Percentiles rank a stretch among this genome's conserved stretches.
Evolutionary conservation across 2,797 vertebrate species (phyloP).

Genomic region (Diplodus sargus): DNA sequence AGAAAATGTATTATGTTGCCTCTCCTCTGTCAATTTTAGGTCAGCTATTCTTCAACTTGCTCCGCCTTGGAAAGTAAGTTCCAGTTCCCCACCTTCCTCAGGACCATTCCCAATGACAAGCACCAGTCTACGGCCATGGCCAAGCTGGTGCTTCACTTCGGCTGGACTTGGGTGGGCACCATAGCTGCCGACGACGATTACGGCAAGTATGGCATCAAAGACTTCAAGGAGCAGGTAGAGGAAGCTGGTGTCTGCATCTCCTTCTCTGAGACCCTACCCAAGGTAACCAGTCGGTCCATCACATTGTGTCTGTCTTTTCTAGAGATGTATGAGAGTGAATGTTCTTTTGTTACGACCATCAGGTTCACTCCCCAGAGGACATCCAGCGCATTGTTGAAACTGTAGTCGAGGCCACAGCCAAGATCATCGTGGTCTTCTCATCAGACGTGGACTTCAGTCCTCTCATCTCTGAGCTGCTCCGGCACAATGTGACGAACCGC

Average conservation of each 20-base stretch:
- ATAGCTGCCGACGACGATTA: constrained; percentile 90
- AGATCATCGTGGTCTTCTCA: constrained; percentile 89
- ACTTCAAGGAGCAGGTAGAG: constrained; percentile 89
- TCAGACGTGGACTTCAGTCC: constrained; percentile 91
- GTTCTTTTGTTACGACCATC: background rate
- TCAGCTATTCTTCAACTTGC: constrained; percentile 88
- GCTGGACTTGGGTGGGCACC: constrained; percentile 91
- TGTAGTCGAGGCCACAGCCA: constrained; percentile 84
- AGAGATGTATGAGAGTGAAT: background rate
- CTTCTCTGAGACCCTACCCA: constrained; percentile 90
- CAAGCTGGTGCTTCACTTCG: constrained; percentile 87
- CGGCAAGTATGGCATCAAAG: constrained; percentile 90
- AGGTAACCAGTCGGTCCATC: constrained; percentile 65
- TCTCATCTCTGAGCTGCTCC: constrained; percentile 83
- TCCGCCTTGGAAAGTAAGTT: constrained; percentile 89
- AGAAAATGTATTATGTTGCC: no score
- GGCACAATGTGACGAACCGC: constrained; percentile 86
- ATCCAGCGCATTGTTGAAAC: constrained; percentile 82
- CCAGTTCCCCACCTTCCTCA: constrained; percentile 90
- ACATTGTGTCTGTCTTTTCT: background rate
- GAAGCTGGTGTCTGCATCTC: constrained; percentile 86
- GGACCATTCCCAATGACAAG: constrained; percentile 85
- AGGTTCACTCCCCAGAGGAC: constrained; percentile 79
- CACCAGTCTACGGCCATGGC: constrained; percentile 88
- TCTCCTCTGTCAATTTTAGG: constrained; percentile 72